These are phyloP conservation scores for Noctua pronuba DNA, from an alignment of 2,888 invertebrate species.

Conservation along the genomic window DNA sequence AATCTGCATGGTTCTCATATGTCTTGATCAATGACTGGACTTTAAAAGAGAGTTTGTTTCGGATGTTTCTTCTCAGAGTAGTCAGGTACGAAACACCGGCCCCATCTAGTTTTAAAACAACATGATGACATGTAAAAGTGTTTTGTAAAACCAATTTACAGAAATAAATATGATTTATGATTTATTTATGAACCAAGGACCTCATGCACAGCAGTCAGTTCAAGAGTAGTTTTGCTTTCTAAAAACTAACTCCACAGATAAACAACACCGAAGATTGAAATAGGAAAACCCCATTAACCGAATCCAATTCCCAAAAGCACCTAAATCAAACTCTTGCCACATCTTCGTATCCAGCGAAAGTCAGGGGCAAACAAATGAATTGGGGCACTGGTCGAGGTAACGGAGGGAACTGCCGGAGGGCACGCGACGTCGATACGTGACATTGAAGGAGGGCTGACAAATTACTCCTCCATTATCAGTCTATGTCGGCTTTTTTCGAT, in stretches of 20 bases:
- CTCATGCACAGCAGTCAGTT: no score
- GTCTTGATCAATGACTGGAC: no score
- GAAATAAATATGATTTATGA: no score
- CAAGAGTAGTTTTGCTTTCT: not conserved
- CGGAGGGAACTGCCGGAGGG: slow-evolving; percentile 67
- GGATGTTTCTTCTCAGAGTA: no score
- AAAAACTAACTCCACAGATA: not conserved
- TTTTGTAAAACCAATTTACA: no score
- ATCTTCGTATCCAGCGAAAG: slow-evolving; percentile 70
- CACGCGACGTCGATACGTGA: slow-evolving; percentile 74
- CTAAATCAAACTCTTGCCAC: slow-evolving; percentile 75
- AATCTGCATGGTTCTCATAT: no score
- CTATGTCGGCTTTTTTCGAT: slow-evolving; percentile 53
- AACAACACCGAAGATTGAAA: slow-evolving; percentile 46
- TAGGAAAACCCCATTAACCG: slow-evolving; percentile 56
- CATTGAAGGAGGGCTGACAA: slow-evolving; percentile 71
- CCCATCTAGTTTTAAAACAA: no score
- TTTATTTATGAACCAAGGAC: no score
- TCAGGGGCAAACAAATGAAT: slow-evolving; percentile 76
- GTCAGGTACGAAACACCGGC: no score
- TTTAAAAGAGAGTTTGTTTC: no score
- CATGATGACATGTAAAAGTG: no score
- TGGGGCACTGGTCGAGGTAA: slow-evolving; percentile 49
- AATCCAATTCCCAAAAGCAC: slow-evolving; percentile 53
- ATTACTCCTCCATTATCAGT: slow-evolving; percentile 71